Percentiles rank a stretch among this genome's conserved stretches.
Conservation (phyloP, 2,888 invertebrate genomes). For the Exephanes ischioxanthus region DNA sequence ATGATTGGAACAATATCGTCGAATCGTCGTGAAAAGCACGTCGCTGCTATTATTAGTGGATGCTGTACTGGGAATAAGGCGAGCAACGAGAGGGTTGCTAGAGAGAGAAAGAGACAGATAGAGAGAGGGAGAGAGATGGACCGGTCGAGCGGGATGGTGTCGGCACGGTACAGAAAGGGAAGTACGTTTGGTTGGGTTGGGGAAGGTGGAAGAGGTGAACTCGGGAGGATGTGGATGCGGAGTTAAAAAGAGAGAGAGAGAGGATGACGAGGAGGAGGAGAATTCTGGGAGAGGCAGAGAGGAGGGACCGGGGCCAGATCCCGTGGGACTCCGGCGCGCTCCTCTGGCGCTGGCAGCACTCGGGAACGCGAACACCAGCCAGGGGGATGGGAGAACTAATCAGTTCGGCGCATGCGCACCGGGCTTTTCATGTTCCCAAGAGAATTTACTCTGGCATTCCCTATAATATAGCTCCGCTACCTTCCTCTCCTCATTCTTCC, state of each 20-base stretch:
- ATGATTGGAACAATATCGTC: constrained; percentile 14
- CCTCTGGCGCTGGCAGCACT: constrained; percentile 83
- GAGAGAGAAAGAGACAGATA: constrained; percentile 34
- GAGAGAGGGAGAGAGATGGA: constrained; percentile 38
- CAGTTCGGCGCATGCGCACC: constrained; percentile 82
- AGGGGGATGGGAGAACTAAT: constrained; percentile 81
- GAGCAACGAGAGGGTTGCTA: constrained; percentile 69
- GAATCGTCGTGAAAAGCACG: constrained; percentile 55
- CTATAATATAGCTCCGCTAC: constrained; percentile 79
- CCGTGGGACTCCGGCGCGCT: constrained; percentile 81
- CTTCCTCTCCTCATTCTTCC: constrained; percentile 65
- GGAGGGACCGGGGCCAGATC: constrained; percentile 79
- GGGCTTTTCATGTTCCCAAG: constrained; percentile 79
- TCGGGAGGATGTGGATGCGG: constrained; percentile 55
- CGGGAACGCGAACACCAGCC: constrained; percentile 74
- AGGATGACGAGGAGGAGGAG: constrained; percentile 52
- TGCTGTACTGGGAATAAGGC: constrained; percentile 78
- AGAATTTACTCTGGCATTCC: constrained; percentile 81
- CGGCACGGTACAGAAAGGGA: constrained; percentile 49
- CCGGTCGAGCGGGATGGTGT: constrained; percentile 15
- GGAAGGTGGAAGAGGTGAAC: constrained; percentile 62
- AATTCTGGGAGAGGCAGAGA: constrained; percentile 69
- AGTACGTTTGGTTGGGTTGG: constrained; percentile 65
- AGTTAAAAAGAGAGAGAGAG: constrained; percentile 65
- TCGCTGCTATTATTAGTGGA: constrained; percentile 74